phyloP scores from a whole-genome alignment of 1,140 invertebrate species.

The Sminthurides bifidus region DNA sequence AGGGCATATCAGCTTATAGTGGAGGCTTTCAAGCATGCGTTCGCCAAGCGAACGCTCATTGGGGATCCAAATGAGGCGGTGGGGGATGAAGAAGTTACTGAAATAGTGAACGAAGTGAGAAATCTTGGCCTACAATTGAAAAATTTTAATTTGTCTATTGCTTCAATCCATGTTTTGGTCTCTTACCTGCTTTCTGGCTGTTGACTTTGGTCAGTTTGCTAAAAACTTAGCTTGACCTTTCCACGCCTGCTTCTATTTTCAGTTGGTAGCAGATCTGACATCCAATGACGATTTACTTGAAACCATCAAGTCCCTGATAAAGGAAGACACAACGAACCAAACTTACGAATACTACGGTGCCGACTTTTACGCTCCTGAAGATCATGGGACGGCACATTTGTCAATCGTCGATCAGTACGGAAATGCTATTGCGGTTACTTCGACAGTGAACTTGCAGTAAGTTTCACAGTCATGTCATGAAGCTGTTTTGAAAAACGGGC shows the following conservation, averaged over 20 bases:
- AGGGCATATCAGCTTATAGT: constrained; percentile 65
- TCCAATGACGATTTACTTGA: constrained; percentile 49
- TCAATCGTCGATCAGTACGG: constrained; percentile 73
- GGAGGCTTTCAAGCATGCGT: constrained; percentile 87
- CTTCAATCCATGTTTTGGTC: neutral
- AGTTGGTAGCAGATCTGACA: constrained; percentile 53
- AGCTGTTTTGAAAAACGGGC: neutral
- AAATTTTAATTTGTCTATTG: neutral
- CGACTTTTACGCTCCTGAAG: constrained; percentile 43
- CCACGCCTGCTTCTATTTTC: constrained; percentile 21
- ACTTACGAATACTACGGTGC: constrained; percentile 57
- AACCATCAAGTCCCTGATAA: constrained; percentile 50
- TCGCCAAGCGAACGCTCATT: constrained; percentile 66
- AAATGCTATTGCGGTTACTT: constrained; percentile 84
- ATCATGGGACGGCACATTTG: constrained; percentile 82
- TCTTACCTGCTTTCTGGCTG: neutral
- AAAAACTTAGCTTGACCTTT: neutral
- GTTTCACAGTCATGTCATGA: constrained; percentile 34
- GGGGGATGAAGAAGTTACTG: constrained; percentile 47
- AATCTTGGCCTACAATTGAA: neutral
- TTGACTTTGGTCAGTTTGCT: neutral
- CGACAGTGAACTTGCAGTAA: constrained; percentile 84
- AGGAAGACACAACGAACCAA: constrained; percentile 54
- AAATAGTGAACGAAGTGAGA: constrained; percentile 4
- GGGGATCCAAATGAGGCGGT: constrained; percentile 70